phyloP scores from a whole-genome alignment of 2,888 invertebrate genomes.

The Parochlus steinenii region DNA sequence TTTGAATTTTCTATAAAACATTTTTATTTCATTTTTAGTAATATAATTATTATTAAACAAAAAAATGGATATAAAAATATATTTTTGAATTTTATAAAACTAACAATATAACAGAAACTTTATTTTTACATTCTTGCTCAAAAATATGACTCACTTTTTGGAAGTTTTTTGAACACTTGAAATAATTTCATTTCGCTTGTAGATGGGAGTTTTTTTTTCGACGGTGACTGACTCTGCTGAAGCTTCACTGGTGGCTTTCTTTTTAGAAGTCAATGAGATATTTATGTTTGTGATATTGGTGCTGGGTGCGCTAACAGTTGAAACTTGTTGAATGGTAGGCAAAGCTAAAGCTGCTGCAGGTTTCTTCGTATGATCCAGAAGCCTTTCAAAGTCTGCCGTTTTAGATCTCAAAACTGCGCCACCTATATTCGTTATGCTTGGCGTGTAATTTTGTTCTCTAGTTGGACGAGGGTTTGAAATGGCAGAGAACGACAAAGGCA shows the following conservation, averaged over 20 bases:
- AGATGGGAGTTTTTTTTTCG: slow-evolving; percentile 36
- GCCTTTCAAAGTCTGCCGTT: slow-evolving; percentile 49
- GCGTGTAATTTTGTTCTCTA: slow-evolving; percentile 30
- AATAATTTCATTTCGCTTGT: slow-evolving; percentile 67
- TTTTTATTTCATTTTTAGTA: too few species aligned
- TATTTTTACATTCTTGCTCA: too few species aligned
- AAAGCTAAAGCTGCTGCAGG: slow-evolving; percentile 19
- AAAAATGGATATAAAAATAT: too few species aligned
- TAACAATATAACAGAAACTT: too few species aligned
- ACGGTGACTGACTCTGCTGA: slow-evolving; percentile 22
- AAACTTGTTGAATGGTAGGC: slow-evolving; percentile 17
- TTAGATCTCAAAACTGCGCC: slow-evolving; percentile 46
- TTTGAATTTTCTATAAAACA: too few species aligned
- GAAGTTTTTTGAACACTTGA: slow-evolving; percentile 44
- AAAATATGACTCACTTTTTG: slow-evolving; percentile 6
- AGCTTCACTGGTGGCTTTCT: slow-evolving; percentile 25
- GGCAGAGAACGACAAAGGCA: background rate
- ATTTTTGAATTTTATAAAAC: too few species aligned
- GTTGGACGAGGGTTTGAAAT: background rate
- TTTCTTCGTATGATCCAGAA: slow-evolving; percentile 36
- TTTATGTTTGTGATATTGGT: slow-evolving; percentile 6
- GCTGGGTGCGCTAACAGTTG: slow-evolving; percentile 6
- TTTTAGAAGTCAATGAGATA: slow-evolving; percentile 4
- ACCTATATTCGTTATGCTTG: slow-evolving; percentile 47
- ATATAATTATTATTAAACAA: too few species aligned